These are phyloP conservation scores for Cerceris rybyensis DNA, from an alignment of 2,888 invertebrate genomes.

Conservation along the genomic window DNA sequence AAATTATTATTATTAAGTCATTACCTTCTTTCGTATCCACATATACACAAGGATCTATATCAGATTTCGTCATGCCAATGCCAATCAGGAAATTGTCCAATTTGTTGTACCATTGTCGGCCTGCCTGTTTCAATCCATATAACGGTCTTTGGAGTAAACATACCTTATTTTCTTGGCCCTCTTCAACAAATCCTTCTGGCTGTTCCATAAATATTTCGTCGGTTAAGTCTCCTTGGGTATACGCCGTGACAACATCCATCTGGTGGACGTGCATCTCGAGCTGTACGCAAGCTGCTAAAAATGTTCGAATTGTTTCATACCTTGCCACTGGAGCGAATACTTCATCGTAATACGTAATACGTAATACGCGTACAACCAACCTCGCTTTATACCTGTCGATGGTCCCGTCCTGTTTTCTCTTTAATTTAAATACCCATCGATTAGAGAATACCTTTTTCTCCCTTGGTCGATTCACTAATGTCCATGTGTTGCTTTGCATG, in stretches of 20 bases:
- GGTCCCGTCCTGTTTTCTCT: too few species aligned
- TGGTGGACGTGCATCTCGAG: slow-evolving; percentile 61
- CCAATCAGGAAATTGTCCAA: slow-evolving; percentile 14
- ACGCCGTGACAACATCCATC: slow-evolving; percentile 55
- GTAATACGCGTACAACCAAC: too few species aligned
- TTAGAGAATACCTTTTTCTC: too few species aligned
- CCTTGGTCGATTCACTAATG: too few species aligned
- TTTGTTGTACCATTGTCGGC: slow-evolving; percentile 46
- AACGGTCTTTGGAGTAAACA: slow-evolving; percentile 45
- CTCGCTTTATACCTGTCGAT: too few species aligned
- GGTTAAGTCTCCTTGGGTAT: slow-evolving; percentile 42
- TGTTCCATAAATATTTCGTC: slow-evolving; percentile 48
- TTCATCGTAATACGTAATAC: too few species aligned
- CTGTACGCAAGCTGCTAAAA: slow-evolving; percentile 49
- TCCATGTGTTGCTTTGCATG: too few species aligned
- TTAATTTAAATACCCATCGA: too few species aligned
- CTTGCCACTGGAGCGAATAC: too few species aligned
- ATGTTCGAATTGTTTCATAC: slow-evolving; percentile 51
- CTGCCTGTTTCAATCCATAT: slow-evolving; percentile 53
- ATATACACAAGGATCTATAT: slow-evolving; percentile 54
- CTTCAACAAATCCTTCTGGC: slow-evolving; percentile 37
- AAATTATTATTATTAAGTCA: slow-evolving; percentile 28
- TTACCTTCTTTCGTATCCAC: background rate
- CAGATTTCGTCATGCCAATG: slow-evolving; percentile 29
- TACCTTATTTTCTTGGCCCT: slow-evolving; percentile 36